Base-by-base conservation (phyloP, 2,888 invertebrate genomes). In the Mesochorus sp. region DNA sequence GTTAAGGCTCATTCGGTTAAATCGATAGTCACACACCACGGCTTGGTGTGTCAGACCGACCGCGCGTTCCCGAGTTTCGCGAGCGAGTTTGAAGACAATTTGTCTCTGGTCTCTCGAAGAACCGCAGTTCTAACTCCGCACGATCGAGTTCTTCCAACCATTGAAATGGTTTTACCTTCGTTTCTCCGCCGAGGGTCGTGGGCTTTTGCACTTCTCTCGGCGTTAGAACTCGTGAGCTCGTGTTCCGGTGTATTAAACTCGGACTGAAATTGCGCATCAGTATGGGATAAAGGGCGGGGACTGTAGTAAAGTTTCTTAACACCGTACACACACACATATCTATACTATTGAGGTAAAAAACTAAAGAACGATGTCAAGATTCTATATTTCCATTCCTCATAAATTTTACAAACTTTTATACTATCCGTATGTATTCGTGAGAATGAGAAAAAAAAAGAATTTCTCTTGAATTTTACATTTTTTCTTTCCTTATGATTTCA, bases 21-120 rank as follows among this genome's bases (percentile, higher is more conserved):
- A 72, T 76, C 71, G 66, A 71, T 73, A 57, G 34, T 53, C 31
- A 34, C n/a, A n/a, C 24, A 44, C 47, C 55, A 19, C 19, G 39
- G 1, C 6, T 12, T 4, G 5, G 31, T 19, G 21, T 31, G n/a
- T 28, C 31, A n/a, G 34, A 21, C 10, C 42, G 8, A 34, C 31
- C 55, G 42, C n/a, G 49, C 39, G 37, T 47, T 26, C 14, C n/a
- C 71, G 49, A 75, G 71, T 71, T 71, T 75, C 71, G 42, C 61
- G 61, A 79, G 67, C 57, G 70, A 77, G 61, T 72, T 77, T 61
- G 53, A 64, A 64, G 74, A 79, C 75, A 59, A 79, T 79, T 79
- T 75, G 75, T 73, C 66, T 24, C 47, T 31, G 61, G 71, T 24
- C 61, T 66, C 51, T 57, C 68, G 31, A n/a, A 39, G 51, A 59